phyloP scores from a whole-genome alignment of 2,113 vertebrate genomes.

The Oreochromis niloticus region DNA sequence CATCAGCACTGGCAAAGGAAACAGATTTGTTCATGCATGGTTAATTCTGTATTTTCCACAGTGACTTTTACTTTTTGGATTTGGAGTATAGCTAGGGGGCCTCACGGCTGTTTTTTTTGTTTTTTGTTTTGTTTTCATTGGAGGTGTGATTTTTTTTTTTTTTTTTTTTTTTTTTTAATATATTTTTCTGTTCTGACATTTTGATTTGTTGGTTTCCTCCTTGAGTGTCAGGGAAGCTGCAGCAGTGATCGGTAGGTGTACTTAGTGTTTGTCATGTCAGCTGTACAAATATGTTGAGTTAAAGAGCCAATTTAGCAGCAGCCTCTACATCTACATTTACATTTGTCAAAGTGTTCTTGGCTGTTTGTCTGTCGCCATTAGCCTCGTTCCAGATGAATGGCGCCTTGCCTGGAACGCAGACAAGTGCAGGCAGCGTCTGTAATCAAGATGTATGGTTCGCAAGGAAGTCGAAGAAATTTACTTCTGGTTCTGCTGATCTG shows the following conservation, averaged over 20 bases:
- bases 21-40: background rate
- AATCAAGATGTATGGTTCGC: background rate
- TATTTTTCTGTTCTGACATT: background rate
- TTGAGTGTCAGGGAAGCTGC: background rate
- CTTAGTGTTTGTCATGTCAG: background rate
- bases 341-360: background rate
- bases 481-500: background rate
- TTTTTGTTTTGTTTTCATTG: too few species aligned
- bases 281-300: background rate
- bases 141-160: accelerated
- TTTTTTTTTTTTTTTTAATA: too few species aligned
- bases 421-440: background rate
- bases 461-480: background rate
- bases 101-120: background rate
- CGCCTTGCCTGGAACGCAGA: background rate
- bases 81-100: background rate
- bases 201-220: background rate
- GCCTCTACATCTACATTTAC: background rate
- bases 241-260: background rate
- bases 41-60: background rate
- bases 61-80: background rate
- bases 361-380: background rate
- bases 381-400: background rate
- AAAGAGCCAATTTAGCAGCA: background rate
- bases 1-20: background rate